phyloP scores from a whole-genome alignment of 2,113 vertebrate genomes.

The Podocnemis expansa region DNA sequence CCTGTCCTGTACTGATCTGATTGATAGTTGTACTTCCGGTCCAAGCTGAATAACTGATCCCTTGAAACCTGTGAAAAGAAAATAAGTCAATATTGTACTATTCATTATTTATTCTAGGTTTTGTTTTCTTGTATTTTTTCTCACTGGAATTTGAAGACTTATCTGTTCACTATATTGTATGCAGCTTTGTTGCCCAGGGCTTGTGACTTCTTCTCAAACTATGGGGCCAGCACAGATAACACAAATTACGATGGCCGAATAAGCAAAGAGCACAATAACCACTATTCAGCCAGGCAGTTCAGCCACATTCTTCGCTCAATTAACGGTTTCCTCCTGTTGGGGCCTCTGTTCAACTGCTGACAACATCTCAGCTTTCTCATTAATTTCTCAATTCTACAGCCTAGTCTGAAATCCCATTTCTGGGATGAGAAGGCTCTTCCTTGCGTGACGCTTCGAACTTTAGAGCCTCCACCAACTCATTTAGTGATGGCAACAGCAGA shows the following conservation, averaged over 20 bases:
- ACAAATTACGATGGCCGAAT: neutral
- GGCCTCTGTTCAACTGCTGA: neutral
- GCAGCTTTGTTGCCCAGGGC: neutral
- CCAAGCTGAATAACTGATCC: neutral
- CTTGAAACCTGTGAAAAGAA: constrained; percentile 24
- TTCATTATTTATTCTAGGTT: constrained; percentile 37
- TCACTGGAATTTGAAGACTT: neutral
- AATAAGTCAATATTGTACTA: neutral
- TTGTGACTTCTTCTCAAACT: neutral
- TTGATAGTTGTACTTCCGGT: constrained; percentile 20
- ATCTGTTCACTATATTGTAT: neutral
- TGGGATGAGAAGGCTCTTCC: neutral
- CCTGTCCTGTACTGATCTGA: neutral
- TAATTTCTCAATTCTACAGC: constrained; percentile 7
- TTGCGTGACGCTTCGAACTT: neutral
- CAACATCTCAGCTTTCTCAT: neutral
- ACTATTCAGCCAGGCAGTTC: neutral
- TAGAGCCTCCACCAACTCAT: neutral
- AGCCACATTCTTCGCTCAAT: neutral
- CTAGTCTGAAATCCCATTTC: neutral
- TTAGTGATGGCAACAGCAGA: neutral
- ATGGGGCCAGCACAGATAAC: neutral
- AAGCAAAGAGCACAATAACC: neutral
- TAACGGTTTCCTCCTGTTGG: neutral
- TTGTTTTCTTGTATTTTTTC: neutral